Percentiles rank a stretch among this genome's conserved stretches.
Evolutionary conservation across 2,113 vertebrate genomes (phyloP).

Genomic region (Agelaius phoeniceus): DNA sequence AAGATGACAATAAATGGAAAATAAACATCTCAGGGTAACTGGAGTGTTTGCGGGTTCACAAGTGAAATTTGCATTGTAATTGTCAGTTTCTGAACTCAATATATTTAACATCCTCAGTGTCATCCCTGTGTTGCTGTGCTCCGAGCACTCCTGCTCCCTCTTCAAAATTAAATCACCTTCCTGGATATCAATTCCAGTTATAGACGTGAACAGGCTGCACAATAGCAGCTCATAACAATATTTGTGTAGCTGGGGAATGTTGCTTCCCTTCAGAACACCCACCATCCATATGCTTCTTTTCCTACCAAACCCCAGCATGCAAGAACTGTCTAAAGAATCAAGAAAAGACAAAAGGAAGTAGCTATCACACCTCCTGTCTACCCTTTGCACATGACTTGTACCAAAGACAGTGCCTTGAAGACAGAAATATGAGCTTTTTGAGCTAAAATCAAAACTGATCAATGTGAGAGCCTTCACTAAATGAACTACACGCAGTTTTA

Average conservation of each 20-base stretch:
- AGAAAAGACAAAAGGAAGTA: not conserved
- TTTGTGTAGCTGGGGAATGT: not conserved
- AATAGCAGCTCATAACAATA: not conserved
- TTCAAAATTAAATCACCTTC: not conserved
- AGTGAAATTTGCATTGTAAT: not conserved
- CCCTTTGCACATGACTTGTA: not conserved
- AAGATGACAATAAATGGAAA: not conserved
- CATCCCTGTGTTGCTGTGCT: not conserved
- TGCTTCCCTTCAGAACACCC: not conserved
- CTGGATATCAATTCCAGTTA: not conserved
- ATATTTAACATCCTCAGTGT: not conserved
- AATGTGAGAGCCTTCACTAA: not conserved
- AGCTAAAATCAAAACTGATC: not conserved
- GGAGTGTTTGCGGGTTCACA: not conserved
- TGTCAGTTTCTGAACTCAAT: not conserved
- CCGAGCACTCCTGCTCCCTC: not conserved
- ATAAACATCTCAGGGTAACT: not conserved
- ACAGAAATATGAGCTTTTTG: not conserved
- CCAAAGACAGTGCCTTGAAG: not conserved
- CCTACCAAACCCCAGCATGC: not conserved
- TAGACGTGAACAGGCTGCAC: not conserved
- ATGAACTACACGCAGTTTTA: not conserved
- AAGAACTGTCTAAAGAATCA: not conserved
- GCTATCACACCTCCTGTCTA: not conserved
- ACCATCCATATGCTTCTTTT: not conserved